Base-by-base conservation (phyloP, 2,797 vertebrate genomes). In the Cheirogaleus major region DNA sequence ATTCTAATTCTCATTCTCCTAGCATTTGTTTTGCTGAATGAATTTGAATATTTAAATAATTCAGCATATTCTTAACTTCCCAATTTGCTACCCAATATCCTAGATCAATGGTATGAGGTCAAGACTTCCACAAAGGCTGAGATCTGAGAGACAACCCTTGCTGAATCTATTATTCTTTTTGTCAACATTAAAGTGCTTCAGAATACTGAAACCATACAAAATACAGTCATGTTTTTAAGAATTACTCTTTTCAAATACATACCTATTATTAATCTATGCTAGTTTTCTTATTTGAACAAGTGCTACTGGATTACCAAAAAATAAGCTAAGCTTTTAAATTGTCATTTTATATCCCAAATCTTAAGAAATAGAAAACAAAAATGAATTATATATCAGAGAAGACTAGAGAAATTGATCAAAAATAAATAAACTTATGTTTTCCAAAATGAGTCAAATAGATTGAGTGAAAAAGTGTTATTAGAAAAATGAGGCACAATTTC, bases 31-130 rank as follows among this genome's bases (percentile, higher is more conserved):
- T 91, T 65, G 23, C 32, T 72, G 57, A 91, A 61, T 80, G 20
- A 50, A 76, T 91, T 88, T 95, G 22, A 61, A 55, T 84, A 84
- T 41, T 79, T 92, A 79, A 94, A 78, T 52, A 91, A 73, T 50
- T 52, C n/a, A 88, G 9, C 27, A 59, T 84, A 32, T 45, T 52
- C 27, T 43, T 73, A 50, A 55, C 18, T 93, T 93, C 22, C 6
- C 20, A 94, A 59, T 67, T 76, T 76, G 22, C 14, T 13, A 38
- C 30, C 25, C 35, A 43, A 32, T 27, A 57, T 25, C 41, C 38
- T 82, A 50, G 23, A 95, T 70, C 50, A 73, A 32, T 41, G 22
- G 20, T 59, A 12, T 61, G 20, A 81, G 2, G 20, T 92, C 45
- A 90, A 70, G 9, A 63, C 0, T 38, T 6, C 45, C 10, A 35